A percentile compares a stretch with the other conserved stretches of the same genome.
phyloP scores from a whole-genome alignment of 2,888 invertebrate species.

The Diabrotica balteata region DNA sequence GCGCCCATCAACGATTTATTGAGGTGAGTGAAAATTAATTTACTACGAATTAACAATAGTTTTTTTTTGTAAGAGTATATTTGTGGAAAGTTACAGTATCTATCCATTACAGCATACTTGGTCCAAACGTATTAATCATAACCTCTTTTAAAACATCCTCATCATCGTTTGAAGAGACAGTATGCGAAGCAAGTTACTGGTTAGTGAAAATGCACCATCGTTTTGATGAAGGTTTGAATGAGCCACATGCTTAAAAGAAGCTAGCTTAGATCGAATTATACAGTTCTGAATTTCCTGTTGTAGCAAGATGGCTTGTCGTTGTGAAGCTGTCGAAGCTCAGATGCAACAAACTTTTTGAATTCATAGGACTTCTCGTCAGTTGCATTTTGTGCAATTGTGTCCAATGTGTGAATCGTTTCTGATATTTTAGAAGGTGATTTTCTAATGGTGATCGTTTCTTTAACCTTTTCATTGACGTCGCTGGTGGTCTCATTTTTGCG shows the following conservation, averaged over 20 bases:
- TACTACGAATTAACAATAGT: background rate
- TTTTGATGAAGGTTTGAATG: background rate
- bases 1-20: constrained; percentile 4
- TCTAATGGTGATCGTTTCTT: background rate
- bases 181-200: background rate
- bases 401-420: constrained; percentile 9
- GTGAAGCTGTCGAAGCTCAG: constrained; percentile 24
- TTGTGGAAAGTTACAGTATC: background rate
- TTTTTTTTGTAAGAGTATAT: background rate
- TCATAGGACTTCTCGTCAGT: constrained; percentile 20
- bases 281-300: constrained; percentile 26
- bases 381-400: constrained; percentile 20
- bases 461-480: background rate
- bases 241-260: background rate
- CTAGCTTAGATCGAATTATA: constrained; percentile 17
- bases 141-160: background rate
- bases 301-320: constrained; percentile 18
- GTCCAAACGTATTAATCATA: constrained; percentile 3
- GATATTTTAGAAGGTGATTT: constrained; percentile 3
- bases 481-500: constrained; percentile 23
- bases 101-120: background rate
- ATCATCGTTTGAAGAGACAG: constrained; percentile 4
- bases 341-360: constrained; percentile 20
- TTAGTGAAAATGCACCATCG: background rate
- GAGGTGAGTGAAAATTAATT: constrained; percentile 11